Evolutionary conservation across 2,888 invertebrate genomes (phyloP).

Genomic region (Callyntrura guangdongensis): DNA sequence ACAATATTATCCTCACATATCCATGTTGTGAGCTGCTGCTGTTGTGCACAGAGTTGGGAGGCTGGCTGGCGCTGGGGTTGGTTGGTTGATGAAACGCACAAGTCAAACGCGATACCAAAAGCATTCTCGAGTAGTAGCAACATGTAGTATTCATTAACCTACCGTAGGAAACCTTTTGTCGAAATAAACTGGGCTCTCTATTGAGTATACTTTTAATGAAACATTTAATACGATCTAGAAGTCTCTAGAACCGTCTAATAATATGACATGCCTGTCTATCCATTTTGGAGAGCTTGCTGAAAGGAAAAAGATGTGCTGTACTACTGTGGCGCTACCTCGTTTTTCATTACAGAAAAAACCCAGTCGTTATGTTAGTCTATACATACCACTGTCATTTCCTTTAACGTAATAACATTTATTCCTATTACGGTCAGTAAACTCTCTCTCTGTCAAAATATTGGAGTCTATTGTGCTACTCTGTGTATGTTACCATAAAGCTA

Average conservation of each 20-base stretch:
- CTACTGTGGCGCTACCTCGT: no score
- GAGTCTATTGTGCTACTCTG: background rate
- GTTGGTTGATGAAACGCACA: constrained; percentile 4
- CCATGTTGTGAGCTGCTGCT: background rate
- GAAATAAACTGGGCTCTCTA: no score
- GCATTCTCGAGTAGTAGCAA: background rate
- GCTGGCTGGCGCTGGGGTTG: no score
- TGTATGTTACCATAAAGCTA: background rate
- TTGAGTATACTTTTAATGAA: no score
- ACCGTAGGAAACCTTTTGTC: background rate
- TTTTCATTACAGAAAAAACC: no score
- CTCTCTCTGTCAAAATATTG: background rate
- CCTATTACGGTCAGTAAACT: background rate
- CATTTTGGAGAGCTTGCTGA: no score
- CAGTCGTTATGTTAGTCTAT: no score
- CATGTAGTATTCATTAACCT: background rate
- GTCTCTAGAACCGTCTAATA: no score
- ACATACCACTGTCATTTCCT: background rate
- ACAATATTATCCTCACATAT: background rate
- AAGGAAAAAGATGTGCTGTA: no score
- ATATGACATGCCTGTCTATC: no score
- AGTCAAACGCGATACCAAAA: constrained; percentile 50
- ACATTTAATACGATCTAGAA: no score
- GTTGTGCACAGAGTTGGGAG: constrained; percentile 3
- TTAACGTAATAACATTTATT: background rate